These are phyloP conservation scores for Remorina albescens DNA, from an alignment of 2,797 vertebrate species.

Conservation along the genomic window DNA sequence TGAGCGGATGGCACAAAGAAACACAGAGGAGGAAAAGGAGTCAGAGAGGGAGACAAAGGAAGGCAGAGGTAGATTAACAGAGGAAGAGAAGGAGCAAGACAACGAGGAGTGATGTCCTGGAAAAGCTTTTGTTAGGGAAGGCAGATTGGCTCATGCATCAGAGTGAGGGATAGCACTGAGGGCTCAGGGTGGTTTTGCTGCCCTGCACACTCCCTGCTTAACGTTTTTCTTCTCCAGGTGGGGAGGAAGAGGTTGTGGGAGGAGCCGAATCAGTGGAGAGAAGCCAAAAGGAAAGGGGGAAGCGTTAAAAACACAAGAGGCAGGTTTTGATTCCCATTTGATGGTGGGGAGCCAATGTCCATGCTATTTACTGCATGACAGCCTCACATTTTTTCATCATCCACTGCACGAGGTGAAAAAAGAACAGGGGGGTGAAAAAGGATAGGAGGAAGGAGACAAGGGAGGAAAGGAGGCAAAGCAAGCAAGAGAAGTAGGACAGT, in stretches of 20 bases:
- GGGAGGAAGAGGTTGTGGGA: constrained; percentile 17
- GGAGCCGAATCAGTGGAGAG: constrained; percentile 5
- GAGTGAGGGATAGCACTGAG: constrained; percentile 32
- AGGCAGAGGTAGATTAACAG: constrained; percentile 7
- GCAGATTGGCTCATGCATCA: constrained; percentile 45
- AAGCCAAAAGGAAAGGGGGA: constrained; percentile 11
- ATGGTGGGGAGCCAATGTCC: constrained; percentile 61
- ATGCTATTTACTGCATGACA: constrained; percentile 80
- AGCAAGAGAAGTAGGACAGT: constrained; percentile 1
- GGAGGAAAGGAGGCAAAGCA: neutral
- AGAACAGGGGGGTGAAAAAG: neutral
- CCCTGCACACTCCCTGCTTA: constrained; percentile 11
- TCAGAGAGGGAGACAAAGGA: neutral
- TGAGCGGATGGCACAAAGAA: constrained; percentile 46
- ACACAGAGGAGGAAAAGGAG: constrained; percentile 7
- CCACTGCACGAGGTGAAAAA: constrained; percentile 40
- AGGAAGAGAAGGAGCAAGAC: constrained; percentile 10
- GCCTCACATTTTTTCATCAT: constrained; percentile 74
- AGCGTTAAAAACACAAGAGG: constrained; percentile 28
- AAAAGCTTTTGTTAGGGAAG: constrained; percentile 32
- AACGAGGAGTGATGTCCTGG: constrained; percentile 39
- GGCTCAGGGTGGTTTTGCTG: constrained; percentile 1
- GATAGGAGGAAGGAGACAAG: neutral
- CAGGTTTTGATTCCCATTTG: constrained; percentile 69
- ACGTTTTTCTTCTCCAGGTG: constrained; percentile 25